Base-by-base conservation (phyloP, 1,140 invertebrate species). In the Colletes gigas region DNA sequence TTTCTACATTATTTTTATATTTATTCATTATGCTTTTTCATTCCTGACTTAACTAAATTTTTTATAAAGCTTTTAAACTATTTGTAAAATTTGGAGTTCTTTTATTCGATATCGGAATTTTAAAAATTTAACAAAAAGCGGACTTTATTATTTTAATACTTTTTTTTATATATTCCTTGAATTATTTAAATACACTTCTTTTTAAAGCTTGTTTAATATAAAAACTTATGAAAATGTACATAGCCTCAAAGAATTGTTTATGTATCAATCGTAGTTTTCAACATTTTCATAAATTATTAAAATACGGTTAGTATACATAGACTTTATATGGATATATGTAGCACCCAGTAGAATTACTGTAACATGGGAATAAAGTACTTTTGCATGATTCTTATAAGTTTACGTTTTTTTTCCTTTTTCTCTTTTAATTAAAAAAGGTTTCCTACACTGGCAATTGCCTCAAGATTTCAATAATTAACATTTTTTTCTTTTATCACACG, bases 191-290 rank as follows among this genome's bases (percentile, higher is more conserved):
- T 76, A 73, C n/a, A 81, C 39, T 62, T 83, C 76, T 54, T 62
- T 81, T 81, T 72, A 76, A 65, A 72, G 80, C 47, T 66, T 44
- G 54, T 83, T 83, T 80, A 70, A 85, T 85, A 62, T 66, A 81
- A 81, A 74, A 74, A 81, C 39, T 85, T 84, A 85, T 14, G 55
- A 80, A 84, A 81, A 67, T 84, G 74, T 81, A 84, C 82, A 79
- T 80, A 68, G 67, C 69, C 14, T 84, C 57, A 76, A 75, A 72
- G 12, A 73, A 76, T 68, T 73, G 54, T 60, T 82, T 68, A 71
- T 52, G 9, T 63, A 52, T 60, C 50, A 75, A 76, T 70, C 7
- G 54, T 70, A 84, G 77, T 17, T 19, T 84, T 55, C 50, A 84
- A 66, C 54, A 47, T 5, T 70, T 52, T 62, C 59, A 67, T 63